These are phyloP conservation scores for Herpailurus yagouaroundi DNA, from an alignment of 2,113 vertebrate genomes.

Conservation along the genomic window DNA sequence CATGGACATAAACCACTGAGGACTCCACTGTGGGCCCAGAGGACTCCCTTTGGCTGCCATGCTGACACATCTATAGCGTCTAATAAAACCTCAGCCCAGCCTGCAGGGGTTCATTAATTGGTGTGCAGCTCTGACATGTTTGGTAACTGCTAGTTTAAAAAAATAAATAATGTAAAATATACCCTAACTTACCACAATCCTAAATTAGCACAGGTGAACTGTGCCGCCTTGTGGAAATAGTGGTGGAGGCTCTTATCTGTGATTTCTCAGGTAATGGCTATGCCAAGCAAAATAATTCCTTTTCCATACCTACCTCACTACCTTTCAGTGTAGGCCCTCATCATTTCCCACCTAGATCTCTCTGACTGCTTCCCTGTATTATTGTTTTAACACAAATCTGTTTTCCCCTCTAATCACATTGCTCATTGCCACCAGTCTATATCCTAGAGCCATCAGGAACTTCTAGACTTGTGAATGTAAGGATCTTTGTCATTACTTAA, in stretches of 20 bases:
- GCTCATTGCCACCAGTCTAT: not conserved
- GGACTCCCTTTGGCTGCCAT: not conserved
- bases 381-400: not conserved
- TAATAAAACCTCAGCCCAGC: slow-evolving; percentile 3
- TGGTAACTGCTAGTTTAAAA: slow-evolving; percentile 48
- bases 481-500: not conserved
- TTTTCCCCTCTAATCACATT: not conserved
- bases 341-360: not conserved
- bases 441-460: not conserved
- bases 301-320: slow-evolving; percentile 11
- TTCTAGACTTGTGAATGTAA: not conserved
- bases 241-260: not conserved
- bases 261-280: not conserved
- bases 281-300: slow-evolving; percentile 47
- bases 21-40: not conserved
- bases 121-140: slow-evolving; percentile 55
- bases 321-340: not conserved
- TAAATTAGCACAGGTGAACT: slow-evolving; percentile 48
- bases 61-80: not conserved
- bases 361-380: not conserved
- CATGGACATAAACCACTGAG: not conserved
- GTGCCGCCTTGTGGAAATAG: not conserved
- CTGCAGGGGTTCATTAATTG: slow-evolving; percentile 56
- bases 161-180: slow-evolving; percentile 56
- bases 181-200: slow-evolving; percentile 35